Percentiles rank a stretch among this genome's conserved stretches.
Conservation (phyloP, 1,140 invertebrate species). For the Heterodera carotae region DNA sequence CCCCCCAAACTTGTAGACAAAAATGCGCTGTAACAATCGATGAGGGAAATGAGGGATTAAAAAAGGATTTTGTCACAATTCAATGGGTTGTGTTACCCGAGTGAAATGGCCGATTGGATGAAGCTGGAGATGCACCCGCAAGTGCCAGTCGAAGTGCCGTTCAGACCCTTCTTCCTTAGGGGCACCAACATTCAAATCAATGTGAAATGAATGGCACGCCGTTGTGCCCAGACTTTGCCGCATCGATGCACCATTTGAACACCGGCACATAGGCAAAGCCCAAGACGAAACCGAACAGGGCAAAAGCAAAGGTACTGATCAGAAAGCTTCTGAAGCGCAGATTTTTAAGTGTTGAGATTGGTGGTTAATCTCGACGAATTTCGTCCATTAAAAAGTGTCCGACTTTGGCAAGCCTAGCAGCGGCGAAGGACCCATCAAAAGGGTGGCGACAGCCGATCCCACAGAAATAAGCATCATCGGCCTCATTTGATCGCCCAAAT, state of each 20-base stretch:
- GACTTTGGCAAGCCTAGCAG: slow-evolving; percentile 15
- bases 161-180: slow-evolving; percentile 4
- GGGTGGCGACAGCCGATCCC: slow-evolving; percentile 4
- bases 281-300: slow-evolving; percentile 6
- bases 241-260: slow-evolving; percentile 32
- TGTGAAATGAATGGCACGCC: background rate
- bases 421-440: slow-evolving; percentile 19
- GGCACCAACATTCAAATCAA: background rate
- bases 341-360: background rate
- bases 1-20: slow-evolving; percentile 50
- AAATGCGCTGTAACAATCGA: slow-evolving; percentile 26
- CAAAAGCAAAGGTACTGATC: slow-evolving; percentile 5
- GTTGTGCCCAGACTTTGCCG: slow-evolving; percentile 6
- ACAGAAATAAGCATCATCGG: slow-evolving; percentile 1
- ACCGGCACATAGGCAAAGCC: slow-evolving; percentile 12
- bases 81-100: too few species aligned
- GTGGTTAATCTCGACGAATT: background rate
- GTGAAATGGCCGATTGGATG: slow-evolving; percentile 3
- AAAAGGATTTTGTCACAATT: background rate
- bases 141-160: slow-evolving; percentile 6
- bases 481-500: background rate
- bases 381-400: too few species aligned
- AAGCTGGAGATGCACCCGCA: slow-evolving; percentile 20
- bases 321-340: slow-evolving; percentile 9
- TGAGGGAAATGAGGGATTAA: too few species aligned